These are phyloP conservation scores for Rhagophthalmus giganteus DNA, from an alignment of 2,888 invertebrate genomes.

Conservation along the genomic window DNA sequence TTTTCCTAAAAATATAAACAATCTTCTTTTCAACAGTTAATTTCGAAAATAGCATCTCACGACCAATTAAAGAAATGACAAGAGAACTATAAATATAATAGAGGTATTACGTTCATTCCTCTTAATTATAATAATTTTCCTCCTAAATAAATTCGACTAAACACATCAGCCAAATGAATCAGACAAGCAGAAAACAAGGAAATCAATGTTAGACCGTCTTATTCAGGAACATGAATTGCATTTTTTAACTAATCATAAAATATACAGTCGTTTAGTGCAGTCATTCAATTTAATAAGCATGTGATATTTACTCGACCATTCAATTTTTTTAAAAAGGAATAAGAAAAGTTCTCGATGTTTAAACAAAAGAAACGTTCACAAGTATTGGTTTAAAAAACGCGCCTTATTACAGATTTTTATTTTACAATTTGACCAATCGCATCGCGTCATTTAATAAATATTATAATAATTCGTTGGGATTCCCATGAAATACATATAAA, in stretches of 20 bases:
- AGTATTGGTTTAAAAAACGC: no score
- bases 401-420: no score
- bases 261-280: slow-evolving; percentile 29
- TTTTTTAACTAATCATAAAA: slow-evolving; percentile 36
- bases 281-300: slow-evolving; percentile 33
- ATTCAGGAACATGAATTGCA: slow-evolving; percentile 47
- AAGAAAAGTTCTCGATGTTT: neutral
- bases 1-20: no score
- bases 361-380: neutral
- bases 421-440: no score
- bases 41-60: no score
- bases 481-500: no score
- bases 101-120: no score
- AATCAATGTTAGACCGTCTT: slow-evolving; percentile 31
- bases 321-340: slow-evolving; percentile 6
- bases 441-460: no score
- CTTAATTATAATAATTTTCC: neutral
- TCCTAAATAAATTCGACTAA: neutral
- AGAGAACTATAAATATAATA: no score
- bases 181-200: slow-evolving; percentile 2
- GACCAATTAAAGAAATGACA: no score
- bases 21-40: no score
- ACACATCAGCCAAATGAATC: neutral
- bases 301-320: slow-evolving; percentile 26
- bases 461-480: no score